A percentile compares a stretch with the other conserved stretches of the same genome.
Evolutionary conservation across 2,797 vertebrate genomes (phyloP).

Genomic region (Caiman crocodilus): DNA sequence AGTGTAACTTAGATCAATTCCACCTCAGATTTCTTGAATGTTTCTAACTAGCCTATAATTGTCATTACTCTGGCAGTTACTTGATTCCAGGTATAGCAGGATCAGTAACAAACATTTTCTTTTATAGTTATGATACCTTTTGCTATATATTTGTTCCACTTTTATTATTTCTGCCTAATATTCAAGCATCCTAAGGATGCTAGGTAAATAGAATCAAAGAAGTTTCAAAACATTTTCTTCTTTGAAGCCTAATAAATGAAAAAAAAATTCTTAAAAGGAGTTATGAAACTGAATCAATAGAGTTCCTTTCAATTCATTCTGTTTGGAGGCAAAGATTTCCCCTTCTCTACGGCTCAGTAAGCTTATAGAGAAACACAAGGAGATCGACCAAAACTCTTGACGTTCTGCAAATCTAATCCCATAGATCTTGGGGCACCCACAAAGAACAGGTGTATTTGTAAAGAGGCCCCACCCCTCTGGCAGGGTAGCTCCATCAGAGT

Average conservation of each 20-base stretch:
- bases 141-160: background rate
- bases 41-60: background rate
- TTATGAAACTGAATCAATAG: background rate
- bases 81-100: background rate
- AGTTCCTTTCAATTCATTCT: background rate
- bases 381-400: background rate
- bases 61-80: background rate
- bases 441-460: background rate
- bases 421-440: background rate
- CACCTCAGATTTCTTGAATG: too few species aligned
- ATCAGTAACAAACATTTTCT: background rate
- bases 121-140: background rate
- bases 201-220: background rate
- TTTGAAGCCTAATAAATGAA: background rate
- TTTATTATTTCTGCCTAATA: background rate
- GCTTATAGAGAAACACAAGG: background rate
- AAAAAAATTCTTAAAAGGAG: background rate
- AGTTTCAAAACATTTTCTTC: background rate
- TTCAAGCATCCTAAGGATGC: background rate
- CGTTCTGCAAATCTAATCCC: background rate
- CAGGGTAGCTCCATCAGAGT: fast-evolving
- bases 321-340: background rate
- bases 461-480: background rate
- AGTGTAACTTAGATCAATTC: too few species aligned
- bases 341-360: background rate